Conservation (phyloP, 37 sponge, comb jelly and placozoan genomes). For the Mnemiopsis leidyi region DNA sequence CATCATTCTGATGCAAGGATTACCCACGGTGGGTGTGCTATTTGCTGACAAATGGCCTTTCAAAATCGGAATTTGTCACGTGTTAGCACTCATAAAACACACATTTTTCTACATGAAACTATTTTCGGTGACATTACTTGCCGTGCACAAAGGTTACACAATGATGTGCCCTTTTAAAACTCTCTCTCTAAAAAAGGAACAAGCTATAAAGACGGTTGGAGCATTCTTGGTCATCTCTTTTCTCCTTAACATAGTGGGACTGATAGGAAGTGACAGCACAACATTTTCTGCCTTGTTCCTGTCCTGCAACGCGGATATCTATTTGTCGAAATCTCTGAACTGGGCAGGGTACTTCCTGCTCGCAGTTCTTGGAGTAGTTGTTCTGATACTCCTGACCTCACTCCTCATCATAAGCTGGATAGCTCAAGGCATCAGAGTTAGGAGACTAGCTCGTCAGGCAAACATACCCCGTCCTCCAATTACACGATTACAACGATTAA, state of each 20-base stretch:
- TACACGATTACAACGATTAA: not conserved
- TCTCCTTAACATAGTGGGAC: not conserved
- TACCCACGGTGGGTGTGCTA: not conserved
- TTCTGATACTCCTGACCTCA: not conserved
- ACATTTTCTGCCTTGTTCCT: not conserved
- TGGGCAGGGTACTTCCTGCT: not conserved
- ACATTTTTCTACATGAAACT: not conserved
- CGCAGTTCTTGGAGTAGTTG: not conserved
- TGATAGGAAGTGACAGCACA: not conserved
- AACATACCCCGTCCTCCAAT: not conserved
- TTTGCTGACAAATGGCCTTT: not conserved
- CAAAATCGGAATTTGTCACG: not conserved
- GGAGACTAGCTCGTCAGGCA: not conserved
- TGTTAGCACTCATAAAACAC: not conserved
- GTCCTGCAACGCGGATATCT: not conserved
- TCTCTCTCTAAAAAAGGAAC: not conserved
- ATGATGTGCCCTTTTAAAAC: not conserved
- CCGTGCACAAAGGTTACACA: not conserved
- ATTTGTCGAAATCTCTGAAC: not conserved
- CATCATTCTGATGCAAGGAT: not conserved
- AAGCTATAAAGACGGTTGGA: not conserved
- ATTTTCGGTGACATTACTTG: not conserved
- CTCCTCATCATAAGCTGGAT: not conserved
- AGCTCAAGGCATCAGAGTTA: not conserved
- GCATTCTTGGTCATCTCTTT: not conserved